Evolutionary conservation across 1,140 invertebrate species (phyloP), one percentile per base, ranked within the genome.

Genomic region (Drosophila ogumai): DNA sequence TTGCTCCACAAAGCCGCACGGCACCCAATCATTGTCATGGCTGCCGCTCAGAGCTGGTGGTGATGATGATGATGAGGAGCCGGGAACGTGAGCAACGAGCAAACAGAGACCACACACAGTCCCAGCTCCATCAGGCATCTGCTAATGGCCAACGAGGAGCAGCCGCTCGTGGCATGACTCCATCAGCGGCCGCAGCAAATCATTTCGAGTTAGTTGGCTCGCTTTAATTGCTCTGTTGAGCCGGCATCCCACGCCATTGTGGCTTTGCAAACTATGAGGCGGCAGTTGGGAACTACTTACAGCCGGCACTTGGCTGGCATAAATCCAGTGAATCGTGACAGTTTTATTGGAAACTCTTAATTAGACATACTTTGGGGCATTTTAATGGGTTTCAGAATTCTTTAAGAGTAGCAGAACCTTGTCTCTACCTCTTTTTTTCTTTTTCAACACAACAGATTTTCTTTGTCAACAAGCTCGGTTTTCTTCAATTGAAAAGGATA

Each of bases 211-310:
- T 80, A 81, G 78, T 80, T 63, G 64, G 63, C 55, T 57, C 47
- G 59, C 75, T 85, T 81, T 85, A 85, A 85, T 85, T 85, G 81
- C 81, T 49, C 47, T n/a, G n/a, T n/a, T n/a, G n/a, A 67, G 66
- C 61, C 50, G 61, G 22, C 81, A 56, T 75, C 81, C 65, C 81
- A 82, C 71, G 64, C 65, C 60, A 58, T 52, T 49, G 57, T 55
- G 31, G 49, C 78, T 75, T 56, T 55, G 64, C 76, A 22, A 25
- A 46, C 61, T 57, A 49, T 54, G 64, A 44, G 40, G 22, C 41
- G 31, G 68, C 32, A 19, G 40, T 75, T 59, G 19, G 46, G 34
- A 25, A 31, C 44, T n/a, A 19, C 60, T 55, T 50, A 38, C 31
- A 12, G 28, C 13, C 65, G 10, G 31, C 17, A 41, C 40, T 71